Evolutionary conservation across 2,797 vertebrate species (phyloP).

Genomic region (Platyrinchus mystaceus): DNA sequence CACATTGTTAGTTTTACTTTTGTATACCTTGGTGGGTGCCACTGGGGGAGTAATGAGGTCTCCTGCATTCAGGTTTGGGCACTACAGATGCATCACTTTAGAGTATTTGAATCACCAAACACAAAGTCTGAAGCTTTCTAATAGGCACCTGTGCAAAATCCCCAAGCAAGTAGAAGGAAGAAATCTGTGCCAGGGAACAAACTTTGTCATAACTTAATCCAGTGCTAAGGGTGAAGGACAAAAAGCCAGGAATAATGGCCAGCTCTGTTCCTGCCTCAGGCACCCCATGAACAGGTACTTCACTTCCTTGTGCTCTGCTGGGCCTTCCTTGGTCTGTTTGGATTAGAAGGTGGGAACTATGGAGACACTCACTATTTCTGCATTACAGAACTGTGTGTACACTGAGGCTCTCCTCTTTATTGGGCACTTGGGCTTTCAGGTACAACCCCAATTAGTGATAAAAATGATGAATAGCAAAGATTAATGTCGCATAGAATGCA

Average conservation of each 20-base stretch:
- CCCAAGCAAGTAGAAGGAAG: neutral
- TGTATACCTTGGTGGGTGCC: neutral
- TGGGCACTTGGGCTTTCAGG: neutral
- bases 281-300: neutral
- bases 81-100: neutral
- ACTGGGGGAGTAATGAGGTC: neutral
- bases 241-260: neutral
- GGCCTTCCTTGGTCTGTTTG: neutral
- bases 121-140: neutral
- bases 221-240: neutral
- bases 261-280: neutral
- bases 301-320: neutral
- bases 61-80: neutral
- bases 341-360: neutral
- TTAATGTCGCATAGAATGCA: neutral
- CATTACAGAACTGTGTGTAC: neutral
- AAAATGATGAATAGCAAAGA: neutral
- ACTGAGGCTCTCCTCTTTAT: neutral
- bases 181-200: neutral
- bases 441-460: neutral
- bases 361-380: neutral
- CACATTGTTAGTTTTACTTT: neutral
- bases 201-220: neutral
- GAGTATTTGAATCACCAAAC: neutral
- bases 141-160: neutral